phyloP scores from a whole-genome alignment of 1,140 invertebrate genomes.

The Mycetomoellerius zeteki region DNA sequence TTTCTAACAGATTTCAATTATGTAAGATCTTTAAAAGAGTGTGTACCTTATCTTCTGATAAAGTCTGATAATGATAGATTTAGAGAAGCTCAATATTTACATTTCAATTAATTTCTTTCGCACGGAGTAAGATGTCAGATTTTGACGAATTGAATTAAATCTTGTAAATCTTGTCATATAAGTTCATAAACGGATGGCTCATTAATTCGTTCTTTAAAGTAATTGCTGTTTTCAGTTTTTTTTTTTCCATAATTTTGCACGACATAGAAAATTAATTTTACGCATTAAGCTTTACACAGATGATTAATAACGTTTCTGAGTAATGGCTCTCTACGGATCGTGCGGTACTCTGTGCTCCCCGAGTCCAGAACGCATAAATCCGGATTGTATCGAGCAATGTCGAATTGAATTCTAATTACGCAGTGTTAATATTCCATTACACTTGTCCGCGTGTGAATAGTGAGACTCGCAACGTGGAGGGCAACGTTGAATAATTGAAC shows the following conservation, averaged over 20 bases:
- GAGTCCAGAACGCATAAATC: constrained; percentile 43
- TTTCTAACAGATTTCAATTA: neutral
- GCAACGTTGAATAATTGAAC: constrained; percentile 77
- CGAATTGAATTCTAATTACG: constrained; percentile 74
- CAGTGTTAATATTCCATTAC: constrained; percentile 76
- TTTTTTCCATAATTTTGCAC: neutral
- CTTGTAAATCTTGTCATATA: neutral
- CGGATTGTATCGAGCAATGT: constrained; percentile 42
- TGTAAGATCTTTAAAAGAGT: constrained; percentile 8
- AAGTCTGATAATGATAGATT: neutral
- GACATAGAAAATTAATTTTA: constrained; percentile 29
- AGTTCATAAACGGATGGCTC: neutral
- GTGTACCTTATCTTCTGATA: constrained; percentile 8
- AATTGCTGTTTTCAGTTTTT: neutral
- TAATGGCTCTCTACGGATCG: constrained; percentile 34
- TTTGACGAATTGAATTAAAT: neutral
- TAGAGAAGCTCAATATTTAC: constrained; percentile 14
- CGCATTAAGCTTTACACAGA: constrained; percentile 16
- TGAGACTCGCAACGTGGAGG: neutral
- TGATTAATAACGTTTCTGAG: constrained; percentile 48
- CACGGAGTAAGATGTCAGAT: neutral
- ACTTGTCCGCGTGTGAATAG: constrained; percentile 65
- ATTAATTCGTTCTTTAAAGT: neutral
- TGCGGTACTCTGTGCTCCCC: constrained; percentile 29
- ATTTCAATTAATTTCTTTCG: neutral